Base-by-base conservation (phyloP, 2,797 vertebrate genomes). In the Sebastes iracundus region DNA sequence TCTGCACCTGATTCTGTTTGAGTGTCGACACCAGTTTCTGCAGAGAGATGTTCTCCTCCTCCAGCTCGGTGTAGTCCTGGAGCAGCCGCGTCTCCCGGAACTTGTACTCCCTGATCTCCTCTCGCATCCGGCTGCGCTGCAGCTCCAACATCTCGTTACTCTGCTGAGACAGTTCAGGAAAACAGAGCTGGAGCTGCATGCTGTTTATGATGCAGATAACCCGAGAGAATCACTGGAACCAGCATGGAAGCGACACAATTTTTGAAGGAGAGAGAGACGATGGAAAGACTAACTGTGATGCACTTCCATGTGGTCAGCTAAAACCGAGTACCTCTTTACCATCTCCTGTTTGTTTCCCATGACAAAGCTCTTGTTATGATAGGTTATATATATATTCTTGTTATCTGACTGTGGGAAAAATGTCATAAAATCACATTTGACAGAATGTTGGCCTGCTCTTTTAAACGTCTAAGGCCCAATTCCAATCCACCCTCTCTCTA, bases 21-120 rank as follows among this genome's bases (percentile, higher is more conserved):
- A 99, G 93, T 0, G 97, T 98, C 56, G 98, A 99, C 81, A 99
- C 98, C 67, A 99, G 93, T 72, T 99, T 99, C 95, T 99, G 98
- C 80, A 99, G 91, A 2, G 97, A 97, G 91, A 99, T 99, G 88
- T 99, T 99, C 93, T 99, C 98, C 87, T 99, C 98, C 88, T 99
- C 98, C 64, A 99, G 96, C 86, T 99, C 98, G 0, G 97, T 97
- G 87, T 99, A 99, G 92, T 99, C 98, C 94, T 99, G 98, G 30
- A 99, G 96, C 20, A 99, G 96, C 4, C 97, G 95, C 0, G 96
- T 88, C 83, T 99, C 98, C 42, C 97, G 95, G 49, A 98, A 97
- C 74, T 99, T 99, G 87, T 97, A 98, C 86, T 99, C 98, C 70
- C 96, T 91, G 59, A 97, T 96, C 93, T 99, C 98, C 13, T 99